Evolutionary conservation across 2,888 invertebrate genomes (phyloP).

Genomic region (Protophormia terraenovae): DNA sequence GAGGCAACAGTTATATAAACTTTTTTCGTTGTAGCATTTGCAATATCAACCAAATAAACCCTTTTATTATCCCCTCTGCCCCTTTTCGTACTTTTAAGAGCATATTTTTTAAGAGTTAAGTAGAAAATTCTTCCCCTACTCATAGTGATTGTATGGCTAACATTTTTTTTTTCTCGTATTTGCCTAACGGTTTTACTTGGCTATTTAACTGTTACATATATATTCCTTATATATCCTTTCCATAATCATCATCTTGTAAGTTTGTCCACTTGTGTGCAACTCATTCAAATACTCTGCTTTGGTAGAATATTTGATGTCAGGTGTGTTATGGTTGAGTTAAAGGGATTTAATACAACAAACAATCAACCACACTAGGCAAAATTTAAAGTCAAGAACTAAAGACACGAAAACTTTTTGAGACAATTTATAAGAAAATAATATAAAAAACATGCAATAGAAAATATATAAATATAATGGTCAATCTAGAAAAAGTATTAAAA

Average conservation of each 20-base stretch:
- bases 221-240: neutral
- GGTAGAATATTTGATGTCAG: slow-evolving; percentile 71
- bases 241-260: neutral
- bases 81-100: no score
- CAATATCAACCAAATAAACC: neutral
- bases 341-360: slow-evolving; percentile 70
- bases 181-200: neutral
- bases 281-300: slow-evolving; percentile 28
- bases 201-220: neutral
- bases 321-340: slow-evolving; percentile 44
- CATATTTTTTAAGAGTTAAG: slow-evolving; percentile 33
- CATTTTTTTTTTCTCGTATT: no score
- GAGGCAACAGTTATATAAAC: slow-evolving; percentile 50
- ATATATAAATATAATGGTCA: neutral
- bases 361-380: neutral
- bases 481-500: neutral
- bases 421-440: neutral
- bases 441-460: neutral
- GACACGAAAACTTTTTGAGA: neutral
- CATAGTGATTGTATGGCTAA: no score
- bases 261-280: neutral
- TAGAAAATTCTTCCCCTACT: slow-evolving; percentile 4
- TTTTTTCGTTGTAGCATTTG: neutral
- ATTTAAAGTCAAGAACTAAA: neutral
- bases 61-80: neutral